Evolutionary conservation across 2,888 invertebrate species (phyloP).

Genomic region (Anarsia innoxiella): DNA sequence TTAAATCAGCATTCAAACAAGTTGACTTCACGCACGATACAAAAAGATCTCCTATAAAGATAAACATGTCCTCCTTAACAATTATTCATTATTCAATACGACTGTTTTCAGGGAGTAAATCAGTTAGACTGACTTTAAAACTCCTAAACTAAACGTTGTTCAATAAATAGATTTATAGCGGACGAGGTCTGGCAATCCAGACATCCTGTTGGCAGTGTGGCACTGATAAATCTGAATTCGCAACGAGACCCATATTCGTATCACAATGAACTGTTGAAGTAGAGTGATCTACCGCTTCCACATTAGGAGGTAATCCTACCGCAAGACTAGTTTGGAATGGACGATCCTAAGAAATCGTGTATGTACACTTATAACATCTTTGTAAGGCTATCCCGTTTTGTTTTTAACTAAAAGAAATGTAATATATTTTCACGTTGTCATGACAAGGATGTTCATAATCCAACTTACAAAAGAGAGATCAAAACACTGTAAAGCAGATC

Average conservation of each 20-base stretch:
- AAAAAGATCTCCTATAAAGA: too few species aligned
- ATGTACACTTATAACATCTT: too few species aligned
- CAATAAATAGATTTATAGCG: conserved; percentile 35
- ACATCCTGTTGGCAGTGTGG: conserved; percentile 38
- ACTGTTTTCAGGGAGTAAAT: background rate
- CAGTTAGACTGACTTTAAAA: background rate
- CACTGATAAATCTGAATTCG: conserved; percentile 20
- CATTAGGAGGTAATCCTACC: conserved; percentile 27
- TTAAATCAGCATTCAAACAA: too few species aligned
- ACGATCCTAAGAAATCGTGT: background rate
- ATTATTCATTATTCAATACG: too few species aligned
- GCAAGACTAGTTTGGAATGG: background rate
- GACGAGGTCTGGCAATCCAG: conserved; percentile 36
- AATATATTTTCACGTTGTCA: too few species aligned
- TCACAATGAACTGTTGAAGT: conserved; percentile 26
- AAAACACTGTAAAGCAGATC: too few species aligned
- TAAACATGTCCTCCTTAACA: too few species aligned
- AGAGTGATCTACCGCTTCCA: conserved; percentile 24
- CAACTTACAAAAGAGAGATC: too few species aligned
- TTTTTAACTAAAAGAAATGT: too few species aligned
- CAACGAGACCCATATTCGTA: conserved; percentile 26
- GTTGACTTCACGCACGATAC: too few species aligned
- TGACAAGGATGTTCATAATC: too few species aligned
- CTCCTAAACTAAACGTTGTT: background rate
- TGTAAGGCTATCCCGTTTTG: too few species aligned